A percentile compares a stretch with the other conserved stretches of the same genome.
phyloP scores from a whole-genome alignment of 1,140 invertebrate genomes.

The Micrasema longulum region DNA sequence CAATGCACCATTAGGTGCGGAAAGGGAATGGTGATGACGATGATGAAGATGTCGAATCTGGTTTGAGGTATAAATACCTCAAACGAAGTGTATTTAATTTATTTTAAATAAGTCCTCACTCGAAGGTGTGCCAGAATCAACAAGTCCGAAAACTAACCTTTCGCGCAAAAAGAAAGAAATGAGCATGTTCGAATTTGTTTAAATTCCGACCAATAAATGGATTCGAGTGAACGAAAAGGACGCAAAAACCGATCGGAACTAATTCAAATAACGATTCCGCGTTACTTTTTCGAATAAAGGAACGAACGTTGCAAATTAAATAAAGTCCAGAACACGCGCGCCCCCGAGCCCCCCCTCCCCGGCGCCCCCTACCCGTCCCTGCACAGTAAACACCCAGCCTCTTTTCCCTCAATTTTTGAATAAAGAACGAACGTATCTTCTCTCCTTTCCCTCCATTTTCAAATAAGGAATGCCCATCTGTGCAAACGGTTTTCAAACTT shows the following conservation, averaged over 20 bases:
- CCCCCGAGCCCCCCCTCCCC: not conserved
- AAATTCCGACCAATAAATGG: conserved; percentile 26
- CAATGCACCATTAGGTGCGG: no score
- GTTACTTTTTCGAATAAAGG: conserved; percentile 41
- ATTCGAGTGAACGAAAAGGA: not conserved
- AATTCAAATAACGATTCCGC: conserved; percentile 41
- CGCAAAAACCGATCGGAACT: conserved; percentile 39
- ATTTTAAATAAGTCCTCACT: no score
- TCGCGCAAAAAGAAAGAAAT: not conserved
- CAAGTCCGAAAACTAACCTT: conserved; percentile 4
- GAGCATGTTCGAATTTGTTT: conserved; percentile 25
- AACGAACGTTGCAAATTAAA: conserved; percentile 42
- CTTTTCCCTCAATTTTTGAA: conserved; percentile 42
- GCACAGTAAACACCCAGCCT: conserved; percentile 31
- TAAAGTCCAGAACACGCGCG: conserved; percentile 42
- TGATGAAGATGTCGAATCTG: no score
- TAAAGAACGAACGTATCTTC: conserved; percentile 31
- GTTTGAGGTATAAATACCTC: no score
- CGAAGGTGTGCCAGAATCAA: conserved; percentile 12
- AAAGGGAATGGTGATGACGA: no score
- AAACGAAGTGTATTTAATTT: no score
- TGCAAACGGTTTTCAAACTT: conserved; percentile 10
- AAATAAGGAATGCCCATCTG: conserved; percentile 29
- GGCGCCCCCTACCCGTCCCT: no score
- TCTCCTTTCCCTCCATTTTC: conserved; percentile 34